Conservation (phyloP, 2,888 invertebrate genomes). For the Reticulitermes lucifugus region DNA sequence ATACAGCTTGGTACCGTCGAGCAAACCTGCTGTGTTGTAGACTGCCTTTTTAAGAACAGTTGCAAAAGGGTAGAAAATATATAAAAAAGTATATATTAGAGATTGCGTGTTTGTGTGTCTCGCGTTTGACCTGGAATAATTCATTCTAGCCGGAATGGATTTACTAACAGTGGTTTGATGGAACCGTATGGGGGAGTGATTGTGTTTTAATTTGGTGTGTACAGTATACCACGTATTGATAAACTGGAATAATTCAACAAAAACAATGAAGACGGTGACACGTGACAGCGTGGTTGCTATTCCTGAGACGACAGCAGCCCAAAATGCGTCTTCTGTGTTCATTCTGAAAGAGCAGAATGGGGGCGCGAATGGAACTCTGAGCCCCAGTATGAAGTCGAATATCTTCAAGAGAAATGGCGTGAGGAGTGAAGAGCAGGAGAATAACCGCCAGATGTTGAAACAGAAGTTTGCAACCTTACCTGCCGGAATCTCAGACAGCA, state of each 20-base stretch:
- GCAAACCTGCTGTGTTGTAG: no score
- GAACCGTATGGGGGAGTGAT: background rate
- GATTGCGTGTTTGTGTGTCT: no score
- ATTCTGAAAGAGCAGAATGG: constrained; percentile 46
- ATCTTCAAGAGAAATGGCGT: constrained; percentile 30
- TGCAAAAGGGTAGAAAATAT: no score
- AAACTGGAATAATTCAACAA: background rate
- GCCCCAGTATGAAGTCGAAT: background rate
- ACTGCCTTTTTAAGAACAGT: no score
- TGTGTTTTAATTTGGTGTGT: background rate
- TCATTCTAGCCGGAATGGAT: background rate
- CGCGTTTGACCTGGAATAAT: background rate
- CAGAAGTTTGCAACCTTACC: constrained; percentile 29
- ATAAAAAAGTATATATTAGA: no score
- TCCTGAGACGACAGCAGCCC: background rate
- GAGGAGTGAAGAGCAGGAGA: constrained; percentile 20
- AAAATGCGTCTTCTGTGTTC: constrained; percentile 41
- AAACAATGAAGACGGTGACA: constrained; percentile 9
- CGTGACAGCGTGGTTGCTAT: background rate
- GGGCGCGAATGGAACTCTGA: constrained; percentile 1
- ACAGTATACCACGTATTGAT: no score
- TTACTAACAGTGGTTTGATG: background rate
- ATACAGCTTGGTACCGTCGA: no score
- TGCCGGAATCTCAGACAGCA: background rate
- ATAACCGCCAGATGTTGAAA: background rate